phyloP scores from a whole-genome alignment of 2,888 invertebrate species.

The Penaeus monodon region DNA sequence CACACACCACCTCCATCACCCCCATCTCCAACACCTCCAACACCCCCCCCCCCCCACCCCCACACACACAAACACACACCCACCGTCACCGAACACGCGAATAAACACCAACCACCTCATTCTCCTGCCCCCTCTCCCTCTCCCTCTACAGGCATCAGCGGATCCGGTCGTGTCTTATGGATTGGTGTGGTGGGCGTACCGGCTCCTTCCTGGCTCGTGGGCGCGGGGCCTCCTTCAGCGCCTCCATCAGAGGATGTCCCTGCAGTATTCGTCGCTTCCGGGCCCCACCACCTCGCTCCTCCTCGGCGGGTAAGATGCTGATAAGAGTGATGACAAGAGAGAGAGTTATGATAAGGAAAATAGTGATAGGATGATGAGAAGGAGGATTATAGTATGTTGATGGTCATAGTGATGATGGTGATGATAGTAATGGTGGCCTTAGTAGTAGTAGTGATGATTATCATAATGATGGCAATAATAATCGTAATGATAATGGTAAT shows the following conservation, averaged over 20 bases:
- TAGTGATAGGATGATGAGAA: not conserved
- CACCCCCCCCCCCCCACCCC: not conserved
- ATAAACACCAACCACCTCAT: not conserved
- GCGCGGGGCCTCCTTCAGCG: constrained; percentile 57
- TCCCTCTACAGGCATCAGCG: constrained; percentile 69
- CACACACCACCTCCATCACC: not conserved
- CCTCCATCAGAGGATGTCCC: constrained; percentile 66
- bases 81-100: not conserved
- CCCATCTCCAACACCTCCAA: not conserved
- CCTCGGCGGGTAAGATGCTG: constrained; percentile 69
- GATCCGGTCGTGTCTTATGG: constrained; percentile 73
- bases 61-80: too few species aligned
- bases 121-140: not conserved
- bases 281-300: constrained; percentile 72
- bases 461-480: too few species aligned
- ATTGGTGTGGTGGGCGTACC: constrained; percentile 58
- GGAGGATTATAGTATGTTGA: too few species aligned
- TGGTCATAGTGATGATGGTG: too few species aligned
- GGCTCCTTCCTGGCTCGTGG: constrained; percentile 48
- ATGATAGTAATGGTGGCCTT: too few species aligned
- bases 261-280: constrained; percentile 72
- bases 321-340: not conserved
- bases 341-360: not conserved
- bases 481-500: too few species aligned
- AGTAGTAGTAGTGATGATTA: too few species aligned